Percentiles rank a stretch among this genome's conserved stretches.
phyloP scores from a whole-genome alignment of 2,113 vertebrate genomes.

The Agapornis roseicollis region DNA sequence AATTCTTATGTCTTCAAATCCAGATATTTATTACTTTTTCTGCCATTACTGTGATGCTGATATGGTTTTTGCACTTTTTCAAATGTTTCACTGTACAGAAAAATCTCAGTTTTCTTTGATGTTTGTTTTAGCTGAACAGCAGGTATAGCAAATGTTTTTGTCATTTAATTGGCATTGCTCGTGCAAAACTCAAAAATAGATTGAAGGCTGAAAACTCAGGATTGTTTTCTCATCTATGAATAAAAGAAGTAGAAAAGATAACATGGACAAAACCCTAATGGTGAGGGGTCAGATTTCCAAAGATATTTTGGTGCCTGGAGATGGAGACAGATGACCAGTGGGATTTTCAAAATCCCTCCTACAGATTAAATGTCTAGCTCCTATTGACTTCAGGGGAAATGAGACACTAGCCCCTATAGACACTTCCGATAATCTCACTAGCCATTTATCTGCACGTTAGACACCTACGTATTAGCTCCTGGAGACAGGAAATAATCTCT shows the following conservation, averaged over 20 bases:
- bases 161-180: neutral
- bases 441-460: neutral
- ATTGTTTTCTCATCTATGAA: neutral
- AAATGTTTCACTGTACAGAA: neutral
- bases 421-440: neutral
- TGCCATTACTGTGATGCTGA: neutral
- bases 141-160: neutral
- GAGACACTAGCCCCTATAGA: neutral
- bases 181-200: neutral
- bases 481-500: neutral
- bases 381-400: constrained; percentile 15
- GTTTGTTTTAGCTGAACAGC: neutral
- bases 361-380: neutral
- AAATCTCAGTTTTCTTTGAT: neutral
- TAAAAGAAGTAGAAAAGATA: neutral
- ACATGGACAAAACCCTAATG: neutral
- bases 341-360: constrained; percentile 29
- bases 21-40: neutral
- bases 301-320: neutral
- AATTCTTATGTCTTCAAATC: neutral
- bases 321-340: neutral
- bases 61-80: neutral
- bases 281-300: neutral
- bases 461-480: neutral
- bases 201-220: neutral